These are phyloP conservation scores for Tenthredo amoena DNA, from an alignment of 2,888 invertebrate species.

Conservation along the genomic window DNA sequence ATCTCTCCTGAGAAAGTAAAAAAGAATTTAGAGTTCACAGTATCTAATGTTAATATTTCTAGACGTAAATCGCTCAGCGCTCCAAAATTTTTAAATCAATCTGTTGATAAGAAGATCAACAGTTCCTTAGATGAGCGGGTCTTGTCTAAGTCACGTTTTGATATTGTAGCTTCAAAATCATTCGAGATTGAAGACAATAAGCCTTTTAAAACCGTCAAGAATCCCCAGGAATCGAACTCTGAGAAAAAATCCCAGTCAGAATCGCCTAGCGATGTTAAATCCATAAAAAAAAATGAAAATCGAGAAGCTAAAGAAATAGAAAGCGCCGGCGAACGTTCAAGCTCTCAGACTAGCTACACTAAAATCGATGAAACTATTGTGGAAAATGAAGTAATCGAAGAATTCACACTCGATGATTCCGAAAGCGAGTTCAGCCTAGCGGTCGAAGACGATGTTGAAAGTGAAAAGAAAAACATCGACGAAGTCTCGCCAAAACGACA, in stretches of 20 bases:
- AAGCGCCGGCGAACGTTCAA: neutral
- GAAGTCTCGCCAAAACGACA: too few species aligned
- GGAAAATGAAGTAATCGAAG: slow-evolving; percentile 14
- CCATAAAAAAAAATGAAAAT: neutral
- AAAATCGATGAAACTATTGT: slow-evolving; percentile 13
- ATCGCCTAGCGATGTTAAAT: neutral
- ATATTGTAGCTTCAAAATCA: neutral
- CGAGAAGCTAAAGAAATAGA: neutral
- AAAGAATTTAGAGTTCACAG: slow-evolving; percentile 32
- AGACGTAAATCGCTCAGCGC: slow-evolving; percentile 21
- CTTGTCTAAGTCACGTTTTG: slow-evolving; percentile 11
- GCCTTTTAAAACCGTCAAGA: neutral
- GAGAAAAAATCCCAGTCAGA: neutral
- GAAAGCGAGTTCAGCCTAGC: neutral
- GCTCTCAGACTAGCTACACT: neutral
- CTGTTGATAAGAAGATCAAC: neutral
- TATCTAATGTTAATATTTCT: slow-evolving; percentile 14
- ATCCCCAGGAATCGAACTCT: neutral
- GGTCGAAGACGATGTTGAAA: neutral
- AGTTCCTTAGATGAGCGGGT: slow-evolving; percentile 15
- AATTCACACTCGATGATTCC: slow-evolving; percentile 23
- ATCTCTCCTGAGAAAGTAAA: slow-evolving; percentile 25
- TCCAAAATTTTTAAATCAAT: neutral
- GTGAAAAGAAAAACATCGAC: neutral
- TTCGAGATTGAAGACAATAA: neutral